Percentiles rank a stretch among this genome's conserved stretches.
Conservation (phyloP, 2,888 invertebrate genomes). For the Torymus tubicola region DNA sequence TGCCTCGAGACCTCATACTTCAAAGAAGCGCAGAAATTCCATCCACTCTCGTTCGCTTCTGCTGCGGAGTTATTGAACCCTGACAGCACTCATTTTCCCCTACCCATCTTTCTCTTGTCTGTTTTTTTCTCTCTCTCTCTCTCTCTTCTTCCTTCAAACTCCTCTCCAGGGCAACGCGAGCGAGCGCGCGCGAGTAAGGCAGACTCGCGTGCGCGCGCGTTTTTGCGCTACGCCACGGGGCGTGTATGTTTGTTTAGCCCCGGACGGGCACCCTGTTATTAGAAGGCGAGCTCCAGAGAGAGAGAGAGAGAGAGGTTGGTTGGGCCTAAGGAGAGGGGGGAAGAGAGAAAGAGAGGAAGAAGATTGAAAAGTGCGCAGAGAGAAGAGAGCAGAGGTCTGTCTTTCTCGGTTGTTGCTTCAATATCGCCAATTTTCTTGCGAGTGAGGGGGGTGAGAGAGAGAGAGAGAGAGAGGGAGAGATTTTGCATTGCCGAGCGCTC, state of each 20-base stretch:
- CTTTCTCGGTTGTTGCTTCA: conserved; percentile 59
- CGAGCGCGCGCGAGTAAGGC: too few relatives aligned
- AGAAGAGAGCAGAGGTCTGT: conserved; percentile 58
- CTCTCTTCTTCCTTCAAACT: conserved; percentile 23
- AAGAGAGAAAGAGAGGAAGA: too few relatives aligned
- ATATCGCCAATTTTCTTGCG: conserved; percentile 61
- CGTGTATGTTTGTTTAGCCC: conserved; percentile 77
- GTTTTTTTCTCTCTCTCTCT: neutral
- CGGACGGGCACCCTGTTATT: conserved; percentile 74
- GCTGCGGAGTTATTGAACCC: conserved; percentile 54
- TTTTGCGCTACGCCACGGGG: conserved; percentile 69
- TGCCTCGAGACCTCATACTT: conserved; percentile 8
- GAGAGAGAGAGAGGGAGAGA: too few relatives aligned
- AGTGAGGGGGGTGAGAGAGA: too few relatives aligned
- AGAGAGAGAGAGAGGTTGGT: too few relatives aligned
- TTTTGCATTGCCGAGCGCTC: too few relatives aligned
- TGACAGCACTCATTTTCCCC: conserved; percentile 53
- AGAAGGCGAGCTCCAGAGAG: conserved; percentile 54
- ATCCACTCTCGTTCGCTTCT: neutral
- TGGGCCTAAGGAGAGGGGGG: too few relatives aligned
- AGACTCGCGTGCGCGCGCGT: conserved; percentile 18
- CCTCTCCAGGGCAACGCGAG: too few relatives aligned
- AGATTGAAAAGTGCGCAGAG: too few relatives aligned
- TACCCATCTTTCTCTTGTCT: conserved; percentile 26
- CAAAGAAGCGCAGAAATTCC: conserved; percentile 25